Percentiles rank a stretch among this genome's conserved stretches.
These are phyloP conservation scores for Oryzias javanicus DNA, from an alignment of 2,113 vertebrate species.

Conservation along the genomic window DNA sequence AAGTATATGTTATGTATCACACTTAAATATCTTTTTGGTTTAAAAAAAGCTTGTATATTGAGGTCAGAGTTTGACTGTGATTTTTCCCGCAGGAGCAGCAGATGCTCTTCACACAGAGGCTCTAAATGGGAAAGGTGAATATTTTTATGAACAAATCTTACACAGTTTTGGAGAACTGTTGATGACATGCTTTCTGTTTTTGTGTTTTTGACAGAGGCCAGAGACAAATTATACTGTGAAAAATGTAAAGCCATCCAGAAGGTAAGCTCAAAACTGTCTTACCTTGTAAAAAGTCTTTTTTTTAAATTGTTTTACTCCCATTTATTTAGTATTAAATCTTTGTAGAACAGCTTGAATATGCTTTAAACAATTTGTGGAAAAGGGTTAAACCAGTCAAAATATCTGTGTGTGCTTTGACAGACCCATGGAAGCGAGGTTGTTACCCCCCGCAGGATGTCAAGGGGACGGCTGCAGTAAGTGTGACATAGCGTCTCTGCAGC, in stretches of 20 bases:
- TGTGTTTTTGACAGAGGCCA: constrained; percentile 42
- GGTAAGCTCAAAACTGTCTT: constrained; percentile 49
- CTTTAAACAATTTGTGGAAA: neutral
- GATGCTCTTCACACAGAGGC: neutral
- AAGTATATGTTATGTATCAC: too few relatives aligned
- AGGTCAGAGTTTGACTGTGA: neutral
- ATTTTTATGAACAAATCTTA: neutral
- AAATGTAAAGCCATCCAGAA: constrained; percentile 72
- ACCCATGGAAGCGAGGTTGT: constrained; percentile 75
- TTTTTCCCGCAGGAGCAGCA: constrained; percentile 15
- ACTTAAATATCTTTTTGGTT: too few relatives aligned
- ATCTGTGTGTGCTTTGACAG: constrained; percentile 60
- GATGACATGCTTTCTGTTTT: neutral
- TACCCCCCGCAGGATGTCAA: constrained; percentile 76
- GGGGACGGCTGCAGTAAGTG: constrained; percentile 79
- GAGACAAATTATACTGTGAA: constrained; percentile 63
- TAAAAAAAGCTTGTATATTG: too few relatives aligned
- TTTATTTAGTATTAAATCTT: neutral
- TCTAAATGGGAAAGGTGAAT: constrained; percentile 45
- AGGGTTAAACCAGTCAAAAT: neutral
- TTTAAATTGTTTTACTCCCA: neutral
- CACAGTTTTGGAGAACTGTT: neutral
- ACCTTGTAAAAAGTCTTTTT: too few relatives aligned
- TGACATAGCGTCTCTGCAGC: neutral
- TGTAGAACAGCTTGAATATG: neutral